Base-by-base conservation (phyloP, 2,797 vertebrate species). In the Xiphophorus birchmanni region DNA sequence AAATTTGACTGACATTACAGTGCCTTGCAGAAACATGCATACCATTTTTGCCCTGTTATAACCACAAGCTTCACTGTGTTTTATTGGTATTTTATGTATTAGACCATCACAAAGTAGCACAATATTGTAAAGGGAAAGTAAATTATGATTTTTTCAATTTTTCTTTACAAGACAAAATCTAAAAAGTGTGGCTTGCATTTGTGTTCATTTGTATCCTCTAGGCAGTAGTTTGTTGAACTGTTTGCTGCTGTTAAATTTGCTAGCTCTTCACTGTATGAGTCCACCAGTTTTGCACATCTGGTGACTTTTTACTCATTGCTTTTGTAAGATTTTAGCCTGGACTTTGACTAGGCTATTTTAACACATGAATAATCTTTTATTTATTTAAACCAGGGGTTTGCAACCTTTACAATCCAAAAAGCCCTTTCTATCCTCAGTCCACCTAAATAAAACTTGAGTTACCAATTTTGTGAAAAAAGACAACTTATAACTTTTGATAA, bases 1-100 rank as follows among this genome's bases (percentile, higher is more conserved):
- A 65, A 67, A 78, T 80, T 35, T 17, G 42, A 82, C 65, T 76
- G 21, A 37, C 77, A 79, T 77, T 44, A 9, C 69, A 45, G 65
- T 42, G 37, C 35, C 37, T 69, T 42, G 35, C 37, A 45, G 26
- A 72, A 45, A 45, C n/a, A 45, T 69, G 37, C 37, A 40, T 44
- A 26, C 40, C 26, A 7, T 10, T 44, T 71, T 71, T 45, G 26
- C 0, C 69, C 12, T 44, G 23, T 71, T 26, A 15, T 12, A 42
- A 42, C 40, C 23, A 44, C 26, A 44, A 5, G 10, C 2, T n/a
- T 71, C 21, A 12, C 11, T 44, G 40, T 44, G 26, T 71, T 44
- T 6, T 15, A 71, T 13, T 13, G 2, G 40, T 12, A 44, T 42
- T 71, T 44, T 26, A 44, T 71, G 40, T 12, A 32, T 23, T 13